Evolutionary conservation across 2,113 vertebrate genomes (phyloP), one percentile per base, ranked within the genome.

Genomic region (Neodon shergylaensis): DNA sequence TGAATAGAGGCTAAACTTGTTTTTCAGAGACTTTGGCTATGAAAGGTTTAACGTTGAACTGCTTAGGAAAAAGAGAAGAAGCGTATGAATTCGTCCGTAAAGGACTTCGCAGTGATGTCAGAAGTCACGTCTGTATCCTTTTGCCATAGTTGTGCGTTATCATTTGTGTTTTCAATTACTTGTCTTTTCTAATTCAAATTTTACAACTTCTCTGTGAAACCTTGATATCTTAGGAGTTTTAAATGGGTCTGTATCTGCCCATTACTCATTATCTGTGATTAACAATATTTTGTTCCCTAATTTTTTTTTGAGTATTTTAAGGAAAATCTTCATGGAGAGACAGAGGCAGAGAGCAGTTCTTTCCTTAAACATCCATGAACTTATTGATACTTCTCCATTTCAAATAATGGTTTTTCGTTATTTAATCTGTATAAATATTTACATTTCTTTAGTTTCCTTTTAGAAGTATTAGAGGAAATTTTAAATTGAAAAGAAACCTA

Each of bases 101-200:
- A 98, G 98, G 98, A 93, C 98, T 99, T 85, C 98, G 98, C 42
- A 99, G 98, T 89, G 98, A 99, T 95, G 98, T 99, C 5, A 99
- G 98, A 98, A 99, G 98, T 95, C 98, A 99, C 42, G 98, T 99
- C 96, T 99, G 98, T 99, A 99, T 99, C 98, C 98, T 99, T 99
- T 97, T 88, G 52, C 61, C 88, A 22, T 96, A 79, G 22, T 94
- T 96, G 33, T 24, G 87, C 78, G 79, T 73, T 87, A 96, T 97
- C 8, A 47, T 72, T 33, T 88, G n/a, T 82, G 68, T 88, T 92
- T 97, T 94, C 19, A 63, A 88, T 95, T 91, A 78, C 6, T 91
- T 44, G 11, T 74, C 77, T 97, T 92, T 61, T 24, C 33, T 95
- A 70, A 47, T 90, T 95, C 31, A 72, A 72, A 58, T 78, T 87